These are phyloP conservation scores for Colletes collaris DNA, from an alignment of 2,888 invertebrate species.

Conservation along the genomic window DNA sequence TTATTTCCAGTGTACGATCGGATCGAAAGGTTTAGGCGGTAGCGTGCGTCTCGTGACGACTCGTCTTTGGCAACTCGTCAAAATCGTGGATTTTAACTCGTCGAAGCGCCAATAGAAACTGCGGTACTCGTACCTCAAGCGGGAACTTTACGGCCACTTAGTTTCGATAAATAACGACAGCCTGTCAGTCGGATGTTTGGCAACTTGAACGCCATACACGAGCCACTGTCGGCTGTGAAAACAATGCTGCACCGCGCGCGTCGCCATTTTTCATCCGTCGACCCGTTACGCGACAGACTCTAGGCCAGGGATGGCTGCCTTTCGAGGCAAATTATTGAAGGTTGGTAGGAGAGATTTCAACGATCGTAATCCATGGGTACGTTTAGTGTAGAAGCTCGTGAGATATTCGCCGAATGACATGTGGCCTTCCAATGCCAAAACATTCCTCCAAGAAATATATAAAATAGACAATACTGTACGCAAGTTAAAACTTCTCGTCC, in stretches of 20 bases:
- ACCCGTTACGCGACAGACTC: neutral
- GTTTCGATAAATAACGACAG: constrained; percentile 26
- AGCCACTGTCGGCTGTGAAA: neutral
- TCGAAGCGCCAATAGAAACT: constrained; percentile 50
- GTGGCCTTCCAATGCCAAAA: too few species aligned
- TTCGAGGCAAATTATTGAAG: too few species aligned
- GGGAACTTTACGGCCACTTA: constrained; percentile 21
- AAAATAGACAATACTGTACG: neutral
- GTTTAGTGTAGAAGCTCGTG: too few species aligned
- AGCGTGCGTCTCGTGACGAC: too few species aligned
- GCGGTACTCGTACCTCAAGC: constrained; percentile 12
- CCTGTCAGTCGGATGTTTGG: constrained; percentile 4
- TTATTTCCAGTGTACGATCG: too few species aligned
- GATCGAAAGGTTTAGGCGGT: too few species aligned
- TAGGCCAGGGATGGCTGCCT: too few species aligned
- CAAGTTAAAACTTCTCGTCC: neutral
- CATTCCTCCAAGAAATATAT: neutral
- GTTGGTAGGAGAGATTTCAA: too few species aligned
- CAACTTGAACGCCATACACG: constrained; percentile 5
- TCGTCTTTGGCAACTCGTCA: constrained; percentile 62
- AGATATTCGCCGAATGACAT: too few species aligned
- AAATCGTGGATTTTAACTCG: constrained; percentile 41
- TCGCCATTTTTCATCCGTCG: constrained; percentile 7
- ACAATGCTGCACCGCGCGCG: neutral
- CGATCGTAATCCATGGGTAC: too few species aligned